Evolutionary conservation across 2,797 vertebrate genomes (phyloP), one percentile per base, ranked within the genome.

Genomic region (Paratrypauchen microcephalus): DNA sequence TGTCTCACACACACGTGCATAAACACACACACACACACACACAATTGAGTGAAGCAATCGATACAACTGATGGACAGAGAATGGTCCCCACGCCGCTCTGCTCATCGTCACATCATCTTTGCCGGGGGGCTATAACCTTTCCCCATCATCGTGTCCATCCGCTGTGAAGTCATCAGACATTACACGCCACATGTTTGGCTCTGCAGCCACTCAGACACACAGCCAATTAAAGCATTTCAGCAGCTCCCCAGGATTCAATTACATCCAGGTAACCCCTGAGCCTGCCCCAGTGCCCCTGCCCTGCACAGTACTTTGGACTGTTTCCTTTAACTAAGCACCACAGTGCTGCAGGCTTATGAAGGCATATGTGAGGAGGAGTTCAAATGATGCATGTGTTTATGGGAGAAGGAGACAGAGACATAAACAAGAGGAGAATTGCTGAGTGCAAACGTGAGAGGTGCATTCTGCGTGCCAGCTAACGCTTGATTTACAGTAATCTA

Each of bases 91-190:
- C 60, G 23, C 78, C 63, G 65, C 15, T 8, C 74, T 16, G 72
- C 79, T 83, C 81, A 69, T 68, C 74, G 80, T 83, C 88, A 81
- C 86, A 85, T 87, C 83, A 83, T 86, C 71, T 79, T 71, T 69
- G 72, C 85, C 41, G n/a, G 65, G 60, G 32, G 75, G 71, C 66
- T 69, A 3, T 74, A 84, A 81, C 83, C 77, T 86, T 78, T 73
- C 56, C 48, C 70, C 65, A 61, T 79, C 73, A 68, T 66, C 71
- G 21, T 65, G 74, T 70, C 79, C 71, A 74, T 82, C 72, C 73
- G 69, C 41, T 69, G 56, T 41, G 65, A 69, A 16, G 69, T 66
- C 70, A 28, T 11, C 57, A 15, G 26, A 68, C 69, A 32, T 62
- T 69, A 71, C 62, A 3, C 1, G 1, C 65, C 50, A 60, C 73